These are phyloP conservation scores for Brenthis daphne DNA, from an alignment of 2,888 invertebrate genomes.

Conservation along the genomic window DNA sequence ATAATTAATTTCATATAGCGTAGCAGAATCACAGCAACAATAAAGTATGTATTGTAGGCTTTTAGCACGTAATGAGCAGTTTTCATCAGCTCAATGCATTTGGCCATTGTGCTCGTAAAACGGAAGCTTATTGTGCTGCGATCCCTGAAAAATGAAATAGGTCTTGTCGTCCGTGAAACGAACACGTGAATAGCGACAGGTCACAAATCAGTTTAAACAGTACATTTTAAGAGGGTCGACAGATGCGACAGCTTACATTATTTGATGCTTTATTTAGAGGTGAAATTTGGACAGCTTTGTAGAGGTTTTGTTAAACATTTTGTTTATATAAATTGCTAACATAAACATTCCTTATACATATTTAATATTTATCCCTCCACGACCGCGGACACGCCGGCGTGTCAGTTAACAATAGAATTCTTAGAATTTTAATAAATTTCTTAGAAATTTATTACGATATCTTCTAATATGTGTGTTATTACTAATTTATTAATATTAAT, in stretches of 20 bases:
- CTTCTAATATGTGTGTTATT: no score
- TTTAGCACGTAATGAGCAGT: conserved; percentile 10
- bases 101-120: conserved; percentile 13
- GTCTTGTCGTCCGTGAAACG: conserved; percentile 6
- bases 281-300: background rate
- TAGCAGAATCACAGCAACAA: background rate
- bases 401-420: no score
- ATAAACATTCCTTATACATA: background rate
- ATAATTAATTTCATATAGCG: background rate
- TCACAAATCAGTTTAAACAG: conserved; percentile 2
- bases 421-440: no score
- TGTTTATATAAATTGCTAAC: no score
- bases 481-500: no score
- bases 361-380: no score
- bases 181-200: background rate
- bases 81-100: conserved; percentile 19
- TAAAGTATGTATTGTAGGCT: background rate
- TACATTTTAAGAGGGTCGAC: background rate
- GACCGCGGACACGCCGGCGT: no score
- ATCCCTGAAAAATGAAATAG: conserved; percentile 18
- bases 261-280: background rate
- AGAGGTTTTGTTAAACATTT: no score
- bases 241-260: background rate
- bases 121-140: conserved; percentile 18
- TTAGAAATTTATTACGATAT: no score